Conservation (phyloP, 2,888 invertebrate genomes). For the Harpalus rubripes region DNA sequence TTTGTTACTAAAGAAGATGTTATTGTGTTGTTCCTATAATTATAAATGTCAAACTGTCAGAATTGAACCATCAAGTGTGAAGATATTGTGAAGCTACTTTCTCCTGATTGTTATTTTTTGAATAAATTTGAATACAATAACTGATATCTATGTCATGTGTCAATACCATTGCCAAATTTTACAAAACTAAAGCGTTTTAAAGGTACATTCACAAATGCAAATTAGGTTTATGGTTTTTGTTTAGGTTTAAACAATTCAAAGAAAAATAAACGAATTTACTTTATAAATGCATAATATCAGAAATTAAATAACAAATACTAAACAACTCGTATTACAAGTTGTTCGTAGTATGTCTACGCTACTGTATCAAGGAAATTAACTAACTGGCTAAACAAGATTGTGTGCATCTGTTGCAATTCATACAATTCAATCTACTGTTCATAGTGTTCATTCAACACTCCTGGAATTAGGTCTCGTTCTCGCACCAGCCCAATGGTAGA, state of each 20-base stretch:
- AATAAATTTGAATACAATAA: conserved; percentile 6
- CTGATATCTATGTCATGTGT: background rate
- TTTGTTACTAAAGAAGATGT: conserved; percentile 28
- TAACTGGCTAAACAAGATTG: conserved; percentile 10
- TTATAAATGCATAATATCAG: too few species aligned
- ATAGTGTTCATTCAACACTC: conserved; percentile 23
- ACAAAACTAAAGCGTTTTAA: background rate
- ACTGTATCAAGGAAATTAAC: background rate
- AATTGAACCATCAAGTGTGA: conserved; percentile 25
- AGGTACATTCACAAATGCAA: too few species aligned
- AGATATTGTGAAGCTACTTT: background rate
- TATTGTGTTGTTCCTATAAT: conserved; percentile 25
- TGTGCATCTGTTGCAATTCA: conserved; percentile 34
- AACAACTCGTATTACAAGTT: background rate
- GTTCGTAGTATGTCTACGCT: background rate
- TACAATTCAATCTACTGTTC: conserved; percentile 18
- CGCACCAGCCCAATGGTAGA: background rate
- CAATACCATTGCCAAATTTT: background rate
- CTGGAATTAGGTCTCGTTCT: background rate
- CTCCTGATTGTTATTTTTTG: conserved; percentile 16
- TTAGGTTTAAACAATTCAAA: too few species aligned
- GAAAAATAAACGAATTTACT: too few species aligned
- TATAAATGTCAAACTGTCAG: conserved; percentile 31
- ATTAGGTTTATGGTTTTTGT: too few species aligned
- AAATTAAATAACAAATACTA: too few species aligned